Conservation (phyloP, 2,113 vertebrate species). For the Notiomystis cincta region DNA sequence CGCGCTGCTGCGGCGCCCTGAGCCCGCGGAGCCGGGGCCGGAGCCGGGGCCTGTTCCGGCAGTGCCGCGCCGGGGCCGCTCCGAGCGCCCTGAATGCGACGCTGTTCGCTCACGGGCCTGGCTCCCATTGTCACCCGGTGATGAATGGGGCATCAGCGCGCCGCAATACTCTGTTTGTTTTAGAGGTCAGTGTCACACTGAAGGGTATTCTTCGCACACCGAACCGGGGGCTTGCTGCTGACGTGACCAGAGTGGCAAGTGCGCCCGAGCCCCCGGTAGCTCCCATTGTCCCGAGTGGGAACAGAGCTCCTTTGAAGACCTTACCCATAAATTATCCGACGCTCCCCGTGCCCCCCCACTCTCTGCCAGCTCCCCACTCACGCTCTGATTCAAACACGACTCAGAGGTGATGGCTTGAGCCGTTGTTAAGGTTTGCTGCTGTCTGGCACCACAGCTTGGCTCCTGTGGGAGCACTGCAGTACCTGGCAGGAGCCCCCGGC, state of each 20-base stretch:
- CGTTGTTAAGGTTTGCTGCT: not conserved
- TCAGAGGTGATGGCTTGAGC: not conserved
- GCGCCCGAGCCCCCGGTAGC: not conserved
- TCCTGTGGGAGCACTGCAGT: fast-evolving
- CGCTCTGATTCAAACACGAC: not conserved
- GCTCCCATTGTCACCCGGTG: constrained; percentile 51
- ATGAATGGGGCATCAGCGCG: constrained; percentile 53
- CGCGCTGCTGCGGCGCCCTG: fast-evolving
- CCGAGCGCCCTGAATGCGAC: not conserved
- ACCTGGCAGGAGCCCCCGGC: not conserved
- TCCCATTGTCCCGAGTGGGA: constrained; percentile 42
- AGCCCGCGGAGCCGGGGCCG: not conserved
- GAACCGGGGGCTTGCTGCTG: constrained; percentile 35
- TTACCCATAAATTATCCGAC: constrained; percentile 41
- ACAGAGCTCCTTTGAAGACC: constrained; percentile 55
- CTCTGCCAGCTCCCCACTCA: not conserved
- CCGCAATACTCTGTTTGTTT: constrained; percentile 58
- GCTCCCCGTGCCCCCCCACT: fast-evolving
- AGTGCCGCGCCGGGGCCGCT: not conserved
- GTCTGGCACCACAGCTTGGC: not conserved
- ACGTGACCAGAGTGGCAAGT: constrained; percentile 60
- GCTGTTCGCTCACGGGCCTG: not conserved
- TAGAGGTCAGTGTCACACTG: constrained; percentile 65
- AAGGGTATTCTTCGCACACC: constrained; percentile 57
- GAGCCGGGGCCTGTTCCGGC: not conserved